phyloP scores from a whole-genome alignment of 2,113 vertebrate genomes.

The Alexandromys fortis region DNA sequence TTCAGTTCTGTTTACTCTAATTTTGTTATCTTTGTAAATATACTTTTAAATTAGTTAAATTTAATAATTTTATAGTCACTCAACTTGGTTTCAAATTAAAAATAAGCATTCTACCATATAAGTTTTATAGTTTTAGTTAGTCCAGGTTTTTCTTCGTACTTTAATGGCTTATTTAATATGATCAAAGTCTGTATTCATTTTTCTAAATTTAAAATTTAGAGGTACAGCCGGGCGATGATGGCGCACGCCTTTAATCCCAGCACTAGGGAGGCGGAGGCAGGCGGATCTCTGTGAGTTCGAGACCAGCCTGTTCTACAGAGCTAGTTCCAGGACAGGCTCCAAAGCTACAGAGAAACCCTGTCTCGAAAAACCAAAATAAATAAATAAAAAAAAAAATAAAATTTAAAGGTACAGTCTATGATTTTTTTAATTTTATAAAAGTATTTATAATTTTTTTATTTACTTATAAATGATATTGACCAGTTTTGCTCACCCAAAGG shows the following conservation, averaged over 20 bases:
- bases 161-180: not conserved
- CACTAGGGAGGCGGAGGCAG: no score
- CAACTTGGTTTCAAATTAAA: not conserved
- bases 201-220: constrained; percentile 8
- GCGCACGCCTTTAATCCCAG: no score
- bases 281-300: no score
- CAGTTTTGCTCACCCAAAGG: not conserved
- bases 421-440: not conserved
- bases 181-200: not conserved
- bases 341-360: no score
- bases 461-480: not conserved
- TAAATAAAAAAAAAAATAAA: not conserved
- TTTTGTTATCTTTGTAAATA: not conserved
- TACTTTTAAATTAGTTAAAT: no score
- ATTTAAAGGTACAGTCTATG: not conserved
- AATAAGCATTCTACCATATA: not conserved
- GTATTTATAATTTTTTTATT: not conserved
- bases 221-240: not conserved
- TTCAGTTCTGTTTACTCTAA: not conserved
- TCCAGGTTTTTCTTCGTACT: not conserved
- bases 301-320: no score
- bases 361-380: no score
- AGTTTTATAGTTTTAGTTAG: not conserved
- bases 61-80: not conserved
- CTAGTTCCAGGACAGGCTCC: no score